These are phyloP conservation scores for Brachyalestes nurse DNA, from an alignment of 2,797 vertebrate species.

Conservation along the genomic window DNA sequence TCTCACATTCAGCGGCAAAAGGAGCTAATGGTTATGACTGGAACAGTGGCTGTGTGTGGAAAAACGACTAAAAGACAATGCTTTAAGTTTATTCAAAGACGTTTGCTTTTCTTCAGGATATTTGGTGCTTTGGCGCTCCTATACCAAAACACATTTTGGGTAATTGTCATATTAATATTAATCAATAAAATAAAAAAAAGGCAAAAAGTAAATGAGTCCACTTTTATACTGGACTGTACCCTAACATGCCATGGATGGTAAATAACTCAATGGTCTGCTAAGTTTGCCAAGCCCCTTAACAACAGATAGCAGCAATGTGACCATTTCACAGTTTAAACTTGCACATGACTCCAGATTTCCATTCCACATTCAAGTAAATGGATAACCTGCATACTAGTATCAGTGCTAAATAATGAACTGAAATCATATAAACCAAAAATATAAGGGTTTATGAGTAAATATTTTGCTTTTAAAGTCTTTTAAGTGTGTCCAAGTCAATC, in stretches of 20 bases:
- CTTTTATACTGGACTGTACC: no score
- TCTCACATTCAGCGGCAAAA: conserved; percentile 68
- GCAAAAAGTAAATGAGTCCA: no score
- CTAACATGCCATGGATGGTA: neutral
- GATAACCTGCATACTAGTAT: neutral
- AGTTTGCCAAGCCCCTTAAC: neutral
- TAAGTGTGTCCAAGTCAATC: neutral
- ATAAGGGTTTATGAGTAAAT: conserved; percentile 15
- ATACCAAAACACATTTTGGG: no score
- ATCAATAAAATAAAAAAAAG: no score
- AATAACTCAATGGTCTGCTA: neutral
- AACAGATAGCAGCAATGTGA: conserved; percentile 32
- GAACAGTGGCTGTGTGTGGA: conserved; percentile 12
- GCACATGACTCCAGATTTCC: neutral
- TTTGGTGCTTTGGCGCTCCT: no score
- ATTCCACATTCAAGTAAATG: neutral
- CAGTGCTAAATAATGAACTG: neutral
- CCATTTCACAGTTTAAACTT: conserved; percentile 5
- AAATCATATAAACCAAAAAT: neutral
- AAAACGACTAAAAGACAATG: conserved; percentile 19
- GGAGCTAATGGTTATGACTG: neutral
- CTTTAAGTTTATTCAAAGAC: neutral
- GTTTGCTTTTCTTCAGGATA: neutral
- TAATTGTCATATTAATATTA: no score
- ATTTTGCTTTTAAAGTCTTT: neutral